These are phyloP conservation scores for Columba guinea DNA, from an alignment of 2,797 vertebrate species.

Conservation along the genomic window DNA sequence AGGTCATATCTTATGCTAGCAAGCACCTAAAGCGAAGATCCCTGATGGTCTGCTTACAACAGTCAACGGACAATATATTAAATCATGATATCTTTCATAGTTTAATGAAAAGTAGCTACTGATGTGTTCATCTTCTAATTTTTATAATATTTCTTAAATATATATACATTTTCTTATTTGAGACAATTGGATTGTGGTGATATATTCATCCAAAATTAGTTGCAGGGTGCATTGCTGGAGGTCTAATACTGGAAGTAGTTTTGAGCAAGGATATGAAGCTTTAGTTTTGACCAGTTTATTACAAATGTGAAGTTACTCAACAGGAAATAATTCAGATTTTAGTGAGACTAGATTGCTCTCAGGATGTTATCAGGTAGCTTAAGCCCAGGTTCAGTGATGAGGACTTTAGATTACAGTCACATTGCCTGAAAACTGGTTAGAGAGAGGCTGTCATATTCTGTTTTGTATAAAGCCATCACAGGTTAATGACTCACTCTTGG, in stretches of 20 bases:
- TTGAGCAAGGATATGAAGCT: neutral
- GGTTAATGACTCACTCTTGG: neutral
- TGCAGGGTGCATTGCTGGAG: neutral
- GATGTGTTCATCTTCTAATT: neutral
- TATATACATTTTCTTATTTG: neutral
- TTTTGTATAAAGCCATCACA: neutral
- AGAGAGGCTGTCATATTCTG: neutral
- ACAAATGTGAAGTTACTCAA: neutral
- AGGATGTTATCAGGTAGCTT: neutral
- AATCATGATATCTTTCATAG: fast-evolving
- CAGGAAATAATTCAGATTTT: neutral
- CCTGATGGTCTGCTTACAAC: neutral
- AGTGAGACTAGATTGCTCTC: neutral
- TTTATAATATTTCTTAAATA: neutral
- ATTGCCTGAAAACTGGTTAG: neutral
- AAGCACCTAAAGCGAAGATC: neutral
- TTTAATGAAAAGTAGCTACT: neutral
- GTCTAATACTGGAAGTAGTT: neutral
- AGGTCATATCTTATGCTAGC: neutral
- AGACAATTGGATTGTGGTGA: neutral
- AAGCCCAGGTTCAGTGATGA: neutral
- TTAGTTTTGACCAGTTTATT: neutral
- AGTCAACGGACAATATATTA: neutral
- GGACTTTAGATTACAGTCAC: neutral
- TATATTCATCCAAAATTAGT: neutral